A percentile compares a stretch with the other conserved stretches of the same genome.
phyloP scores from a whole-genome alignment of 2,888 invertebrate genomes.

The Petrolisthes manimaculis region DNA sequence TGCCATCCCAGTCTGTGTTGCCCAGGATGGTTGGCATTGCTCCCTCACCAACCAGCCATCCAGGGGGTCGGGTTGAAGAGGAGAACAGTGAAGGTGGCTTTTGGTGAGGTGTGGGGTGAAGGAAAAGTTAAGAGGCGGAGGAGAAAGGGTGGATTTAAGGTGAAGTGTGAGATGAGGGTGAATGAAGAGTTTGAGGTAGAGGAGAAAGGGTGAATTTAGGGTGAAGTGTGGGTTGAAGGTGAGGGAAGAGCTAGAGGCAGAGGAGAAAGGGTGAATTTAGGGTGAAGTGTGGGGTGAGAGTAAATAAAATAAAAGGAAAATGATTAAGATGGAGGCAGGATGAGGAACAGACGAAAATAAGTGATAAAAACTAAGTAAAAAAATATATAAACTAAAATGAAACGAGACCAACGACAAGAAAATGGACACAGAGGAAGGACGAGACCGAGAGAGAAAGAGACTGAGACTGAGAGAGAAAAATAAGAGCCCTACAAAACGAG shows the following conservation, averaged over 20 bases:
- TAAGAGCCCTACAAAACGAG: neutral
- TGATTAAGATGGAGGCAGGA: neutral
- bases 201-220: neutral
- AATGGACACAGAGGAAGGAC: neutral
- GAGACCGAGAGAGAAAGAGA: slow-evolving; percentile 10
- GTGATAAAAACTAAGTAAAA: neutral
- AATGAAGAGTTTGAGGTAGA: neutral
- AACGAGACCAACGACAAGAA: neutral
- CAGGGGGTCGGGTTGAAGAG: neutral
- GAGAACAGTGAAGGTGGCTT: neutral
- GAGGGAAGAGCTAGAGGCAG: neutral
- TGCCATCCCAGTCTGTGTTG: too few relatives aligned
- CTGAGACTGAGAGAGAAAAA: neutral
- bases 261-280: neutral
- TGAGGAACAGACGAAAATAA: neutral
- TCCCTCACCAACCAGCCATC: too few relatives aligned
- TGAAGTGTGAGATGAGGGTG: neutral
- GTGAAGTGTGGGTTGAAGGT: neutral
- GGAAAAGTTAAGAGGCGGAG: neutral
- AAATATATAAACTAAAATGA: neutral
- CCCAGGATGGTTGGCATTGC: too few relatives aligned
- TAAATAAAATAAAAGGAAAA: neutral
- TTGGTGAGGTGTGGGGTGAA: neutral
- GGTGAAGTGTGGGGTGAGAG: neutral
- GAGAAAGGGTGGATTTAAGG: neutral